phyloP scores from a whole-genome alignment of 2,797 vertebrate genomes.

The Phataginus tricuspis region DNA sequence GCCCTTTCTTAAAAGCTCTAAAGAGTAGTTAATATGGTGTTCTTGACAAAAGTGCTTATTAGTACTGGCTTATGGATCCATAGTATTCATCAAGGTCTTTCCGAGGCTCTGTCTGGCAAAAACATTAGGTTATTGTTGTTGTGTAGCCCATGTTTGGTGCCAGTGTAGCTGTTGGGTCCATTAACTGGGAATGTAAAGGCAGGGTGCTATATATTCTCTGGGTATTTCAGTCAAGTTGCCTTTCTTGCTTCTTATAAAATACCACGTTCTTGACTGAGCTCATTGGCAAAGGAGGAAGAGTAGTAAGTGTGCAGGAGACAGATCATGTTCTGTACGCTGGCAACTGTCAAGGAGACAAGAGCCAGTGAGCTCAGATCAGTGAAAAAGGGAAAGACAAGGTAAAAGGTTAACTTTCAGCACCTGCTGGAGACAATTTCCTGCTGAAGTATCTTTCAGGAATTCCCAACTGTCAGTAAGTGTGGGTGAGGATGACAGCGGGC shows the following conservation, averaged over 20 bases:
- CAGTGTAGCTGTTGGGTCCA: not conserved
- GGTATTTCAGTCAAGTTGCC: not conserved
- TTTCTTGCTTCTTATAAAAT: constrained; percentile 30
- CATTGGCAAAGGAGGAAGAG: not conserved
- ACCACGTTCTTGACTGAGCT: not conserved
- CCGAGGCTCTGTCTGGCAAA: not conserved
- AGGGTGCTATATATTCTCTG: not conserved
- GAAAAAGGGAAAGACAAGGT: not conserved
- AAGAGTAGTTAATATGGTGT: constrained; percentile 55
- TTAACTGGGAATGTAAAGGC: constrained; percentile 11
- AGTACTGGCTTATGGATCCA: not conserved
- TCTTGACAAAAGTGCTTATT: constrained; percentile 62
- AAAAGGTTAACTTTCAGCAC: not conserved
- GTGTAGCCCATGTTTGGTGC: not conserved
- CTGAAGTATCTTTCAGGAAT: not conserved
- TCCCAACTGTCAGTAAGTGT: not conserved
- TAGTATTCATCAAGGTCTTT: constrained; percentile 51
- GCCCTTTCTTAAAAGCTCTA: constrained; percentile 42
- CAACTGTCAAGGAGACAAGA: not conserved
- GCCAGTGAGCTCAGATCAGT: not conserved
- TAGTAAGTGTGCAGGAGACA: not conserved
- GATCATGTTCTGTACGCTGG: not conserved
- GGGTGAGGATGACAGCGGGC: not conserved
- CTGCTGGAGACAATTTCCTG: not conserved
- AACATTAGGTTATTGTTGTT: not conserved